These are phyloP conservation scores for Limenitis camilla DNA, from an alignment of 2,888 invertebrate genomes.

Conservation along the genomic window DNA sequence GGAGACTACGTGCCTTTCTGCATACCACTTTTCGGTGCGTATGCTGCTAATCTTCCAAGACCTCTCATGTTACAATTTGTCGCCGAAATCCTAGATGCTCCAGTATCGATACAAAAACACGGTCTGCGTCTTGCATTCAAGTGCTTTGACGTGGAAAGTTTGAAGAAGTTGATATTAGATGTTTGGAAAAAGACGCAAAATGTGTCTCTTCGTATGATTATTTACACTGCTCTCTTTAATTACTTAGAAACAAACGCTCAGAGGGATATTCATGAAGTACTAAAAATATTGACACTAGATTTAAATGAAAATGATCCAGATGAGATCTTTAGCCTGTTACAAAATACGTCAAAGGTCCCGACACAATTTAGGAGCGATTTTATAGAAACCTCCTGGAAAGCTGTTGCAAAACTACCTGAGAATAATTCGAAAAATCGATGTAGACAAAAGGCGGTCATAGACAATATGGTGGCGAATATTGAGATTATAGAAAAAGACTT, in stretches of 20 bases:
- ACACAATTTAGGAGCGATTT: constrained; percentile 28
- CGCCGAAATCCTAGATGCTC: constrained; percentile 35
- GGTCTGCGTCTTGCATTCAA: constrained; percentile 44
- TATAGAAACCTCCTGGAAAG: constrained; percentile 35
- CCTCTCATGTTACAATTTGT: constrained; percentile 35
- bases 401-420: constrained; percentile 34
- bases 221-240: constrained; percentile 36
- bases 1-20: constrained; percentile 45
- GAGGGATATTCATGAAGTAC: constrained; percentile 33
- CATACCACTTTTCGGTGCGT: constrained; percentile 40
- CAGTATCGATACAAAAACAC: constrained; percentile 47
- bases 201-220: constrained; percentile 36
- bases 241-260: constrained; percentile 31
- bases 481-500: constrained; percentile 31
- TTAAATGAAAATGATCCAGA: constrained; percentile 41
- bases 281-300: constrained; percentile 36
- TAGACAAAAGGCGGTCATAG: constrained; percentile 28
- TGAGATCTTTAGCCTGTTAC: constrained; percentile 33
- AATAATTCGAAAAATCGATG: constrained; percentile 28
- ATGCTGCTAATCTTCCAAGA: constrained; percentile 36
- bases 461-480: constrained; percentile 28
- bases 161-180: constrained; percentile 34
- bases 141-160: constrained; percentile 37
- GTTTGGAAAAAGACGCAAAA: constrained; percentile 44
- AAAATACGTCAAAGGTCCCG: constrained; percentile 27